Base-by-base conservation (phyloP, 2,797 vertebrate genomes). In the Tapirus indicus region DNA sequence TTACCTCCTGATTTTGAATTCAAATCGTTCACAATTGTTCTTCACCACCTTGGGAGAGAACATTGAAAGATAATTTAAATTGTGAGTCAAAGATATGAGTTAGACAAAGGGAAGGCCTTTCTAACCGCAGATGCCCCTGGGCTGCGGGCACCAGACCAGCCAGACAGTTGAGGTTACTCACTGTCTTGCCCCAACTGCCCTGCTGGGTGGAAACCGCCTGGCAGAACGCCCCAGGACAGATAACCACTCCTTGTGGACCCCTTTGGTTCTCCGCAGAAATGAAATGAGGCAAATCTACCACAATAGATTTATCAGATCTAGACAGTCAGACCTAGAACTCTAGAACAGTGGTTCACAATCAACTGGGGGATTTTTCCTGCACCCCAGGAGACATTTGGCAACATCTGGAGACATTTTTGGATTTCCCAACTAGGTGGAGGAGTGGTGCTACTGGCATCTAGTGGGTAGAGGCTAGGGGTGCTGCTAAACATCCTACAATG, bases 201-300 rank as follows among this genome's bases (percentile, higher is more conserved):
- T 27, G 12, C 12, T 11, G 12, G 0, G 1, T 14, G 17, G 17
- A 47, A 3, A n/a, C 18, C 41, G 7, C 13, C 35, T 27, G 10
- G 21, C 7, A 60, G 23, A 32, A 35, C 47, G 1, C 17, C 9
- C 56, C 11, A 9, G 8, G 23, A 14, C 16, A 47, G 16, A 6
- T 23, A 32, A 38, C 27, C 12, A 27, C 17, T 62, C 38, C 4
- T 58, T 7, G 0, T 29, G 54, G 11, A 16, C 18, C 32, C 23
- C 29, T 60, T 83, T 69, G 56, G 18, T 18, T 94, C 32, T 69
- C 23, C 38, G 18, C 27, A 66, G 47, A 60, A 91, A 60, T 20
- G 6, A 86, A 56, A 68, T 44, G 35, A 75, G 23, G 20, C 64
- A 66, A 88, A 49, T 21, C 25, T n/a, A 78, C 21, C 32, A 35